Conservation (phyloP, 2,797 vertebrate genomes). For the Falco rusticolus region DNA sequence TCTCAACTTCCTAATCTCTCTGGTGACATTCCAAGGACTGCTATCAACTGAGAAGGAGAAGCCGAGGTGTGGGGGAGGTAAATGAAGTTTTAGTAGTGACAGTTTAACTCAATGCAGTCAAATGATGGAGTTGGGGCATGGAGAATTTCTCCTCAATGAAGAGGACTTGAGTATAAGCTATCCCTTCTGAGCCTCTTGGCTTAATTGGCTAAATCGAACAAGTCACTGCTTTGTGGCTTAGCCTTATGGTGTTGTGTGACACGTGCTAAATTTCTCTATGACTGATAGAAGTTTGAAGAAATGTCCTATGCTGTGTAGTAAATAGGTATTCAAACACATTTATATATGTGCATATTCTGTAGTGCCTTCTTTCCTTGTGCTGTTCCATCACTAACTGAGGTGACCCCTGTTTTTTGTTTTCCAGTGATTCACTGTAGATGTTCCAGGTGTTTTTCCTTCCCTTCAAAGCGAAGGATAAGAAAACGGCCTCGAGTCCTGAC, state of each 20-base stretch:
- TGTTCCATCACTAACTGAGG: not conserved
- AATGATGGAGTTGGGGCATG: not conserved
- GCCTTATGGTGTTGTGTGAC: accelerated
- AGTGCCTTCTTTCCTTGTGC: not conserved
- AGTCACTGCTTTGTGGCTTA: not conserved
- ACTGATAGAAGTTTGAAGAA: not conserved
- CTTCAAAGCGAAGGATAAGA: constrained; percentile 85
- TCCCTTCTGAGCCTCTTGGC: not conserved
- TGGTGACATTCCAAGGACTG: not conserved
- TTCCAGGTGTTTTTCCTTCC: constrained; percentile 91
- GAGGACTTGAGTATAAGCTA: not conserved
- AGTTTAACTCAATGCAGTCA: not conserved
- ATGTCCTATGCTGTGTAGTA: not conserved
- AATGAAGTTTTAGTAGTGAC: not conserved
- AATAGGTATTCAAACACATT: not conserved
- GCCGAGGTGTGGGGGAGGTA: accelerated
- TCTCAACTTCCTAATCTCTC: not conserved
- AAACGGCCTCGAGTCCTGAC: constrained; percentile 83
- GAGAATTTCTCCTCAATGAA: not conserved
- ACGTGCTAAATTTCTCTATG: not conserved
- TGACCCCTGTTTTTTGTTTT: not conserved
- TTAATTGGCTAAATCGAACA: not conserved
- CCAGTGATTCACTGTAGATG: constrained; percentile 91
- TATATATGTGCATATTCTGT: not conserved
- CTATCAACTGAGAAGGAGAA: not conserved